phyloP scores from a whole-genome alignment of 1,140 invertebrate genomes.

The Maniola jurtina region DNA sequence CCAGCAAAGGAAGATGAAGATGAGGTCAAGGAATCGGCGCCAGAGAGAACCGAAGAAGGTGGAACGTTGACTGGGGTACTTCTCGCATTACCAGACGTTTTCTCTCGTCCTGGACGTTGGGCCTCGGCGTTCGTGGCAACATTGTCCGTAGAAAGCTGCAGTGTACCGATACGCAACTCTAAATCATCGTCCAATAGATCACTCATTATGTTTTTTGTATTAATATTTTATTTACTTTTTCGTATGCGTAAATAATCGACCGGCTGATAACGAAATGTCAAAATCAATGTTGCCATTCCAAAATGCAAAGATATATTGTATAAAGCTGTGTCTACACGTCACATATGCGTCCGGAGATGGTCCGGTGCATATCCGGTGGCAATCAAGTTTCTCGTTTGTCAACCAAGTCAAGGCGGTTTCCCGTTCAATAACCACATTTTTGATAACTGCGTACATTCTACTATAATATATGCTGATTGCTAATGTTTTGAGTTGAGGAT shows the following conservation, averaged over 20 bases:
- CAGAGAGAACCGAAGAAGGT: conserved; percentile 66
- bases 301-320: too few species aligned
- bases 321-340: not conserved
- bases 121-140: conserved; percentile 35
- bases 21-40: conserved; percentile 67
- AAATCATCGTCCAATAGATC: conserved; percentile 70
- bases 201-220: conserved; percentile 50
- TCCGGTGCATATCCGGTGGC: too few species aligned
- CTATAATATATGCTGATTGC: too few species aligned
- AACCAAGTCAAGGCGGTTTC: too few species aligned
- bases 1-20: conserved; percentile 72
- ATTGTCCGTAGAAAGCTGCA: conserved; percentile 64
- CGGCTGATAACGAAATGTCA: conserved; percentile 43
- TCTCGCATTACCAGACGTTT: conserved; percentile 42
- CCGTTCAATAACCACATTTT: too few species aligned
- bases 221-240: conserved; percentile 26
- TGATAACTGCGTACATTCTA: too few species aligned
- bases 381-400: too few species aligned
- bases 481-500: too few species aligned
- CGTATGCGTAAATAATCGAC: conserved; percentile 60
- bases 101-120: conserved; percentile 31
- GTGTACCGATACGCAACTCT: conserved; percentile 70
- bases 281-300: conserved; percentile 13
- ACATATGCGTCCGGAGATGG: too few species aligned
- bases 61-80: conserved; percentile 41